phyloP scores from a whole-genome alignment of 2,113 vertebrate species.

The Aegithalos caudatus region DNA sequence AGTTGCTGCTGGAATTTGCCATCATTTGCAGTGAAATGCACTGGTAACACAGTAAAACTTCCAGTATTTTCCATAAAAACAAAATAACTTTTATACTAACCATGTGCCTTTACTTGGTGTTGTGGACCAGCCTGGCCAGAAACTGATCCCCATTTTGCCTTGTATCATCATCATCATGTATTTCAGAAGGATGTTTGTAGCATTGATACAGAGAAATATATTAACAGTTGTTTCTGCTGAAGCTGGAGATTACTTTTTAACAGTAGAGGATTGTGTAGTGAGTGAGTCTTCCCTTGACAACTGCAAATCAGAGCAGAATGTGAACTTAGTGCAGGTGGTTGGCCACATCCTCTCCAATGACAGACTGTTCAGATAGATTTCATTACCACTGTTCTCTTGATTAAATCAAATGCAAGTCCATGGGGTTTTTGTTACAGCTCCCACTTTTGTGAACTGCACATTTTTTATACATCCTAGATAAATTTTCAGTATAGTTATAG shows the following conservation, averaged over 20 bases:
- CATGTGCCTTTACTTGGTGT: not conserved
- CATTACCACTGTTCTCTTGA: accelerated
- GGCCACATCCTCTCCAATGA: not conserved
- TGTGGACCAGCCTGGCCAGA: not conserved
- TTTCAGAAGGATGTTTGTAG: not conserved
- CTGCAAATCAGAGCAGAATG: not conserved
- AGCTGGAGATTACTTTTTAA: not conserved
- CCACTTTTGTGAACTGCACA: not conserved
- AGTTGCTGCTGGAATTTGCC: not conserved
- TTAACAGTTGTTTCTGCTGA: not conserved
- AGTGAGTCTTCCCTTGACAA: not conserved
- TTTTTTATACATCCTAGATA: not conserved
- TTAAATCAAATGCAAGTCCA: not conserved
- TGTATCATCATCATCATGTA: not conserved
- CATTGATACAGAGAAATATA: not conserved
- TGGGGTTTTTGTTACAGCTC: not conserved
- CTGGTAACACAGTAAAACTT: not conserved
- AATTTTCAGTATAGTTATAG: not conserved
- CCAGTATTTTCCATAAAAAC: not conserved
- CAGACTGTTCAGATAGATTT: not conserved
- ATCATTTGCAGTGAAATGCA: not conserved
- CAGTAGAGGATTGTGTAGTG: not conserved
- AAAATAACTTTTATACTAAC: not conserved
- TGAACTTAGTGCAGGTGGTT: not conserved
- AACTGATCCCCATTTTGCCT: not conserved